phyloP scores from a whole-genome alignment of 2,888 invertebrate genomes.

The Microctonus hyperodae region DNA sequence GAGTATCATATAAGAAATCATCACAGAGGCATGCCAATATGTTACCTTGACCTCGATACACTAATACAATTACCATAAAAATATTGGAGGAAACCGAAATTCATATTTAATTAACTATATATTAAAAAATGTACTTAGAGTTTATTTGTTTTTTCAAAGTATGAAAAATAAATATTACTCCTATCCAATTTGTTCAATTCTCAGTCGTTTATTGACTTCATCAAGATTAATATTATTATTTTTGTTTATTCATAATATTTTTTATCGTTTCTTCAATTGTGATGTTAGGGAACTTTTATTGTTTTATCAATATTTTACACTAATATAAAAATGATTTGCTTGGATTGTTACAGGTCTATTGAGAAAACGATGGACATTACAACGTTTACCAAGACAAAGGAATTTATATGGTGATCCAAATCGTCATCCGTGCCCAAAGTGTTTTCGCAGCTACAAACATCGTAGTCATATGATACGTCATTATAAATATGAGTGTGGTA shows the following conservation, averaged over 20 bases:
- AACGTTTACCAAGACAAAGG: not conserved
- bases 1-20: conserved; percentile 44
- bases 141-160: not conserved
- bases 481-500: conserved; percentile 63
- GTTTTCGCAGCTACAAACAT: conserved; percentile 65
- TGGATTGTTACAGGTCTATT: conserved; percentile 19
- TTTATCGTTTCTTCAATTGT: not conserved
- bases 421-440: conserved; percentile 25
- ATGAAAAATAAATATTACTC: not conserved
- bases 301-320: not conserved
- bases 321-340: conserved; percentile 1
- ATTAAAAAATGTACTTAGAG: not conserved
- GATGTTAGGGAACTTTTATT: not conserved
- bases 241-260: not conserved
- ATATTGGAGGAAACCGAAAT: not conserved
- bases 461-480: conserved; percentile 70
- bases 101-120: not conserved
- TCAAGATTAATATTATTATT: not conserved
- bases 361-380: not conserved
- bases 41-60: conserved; percentile 26
- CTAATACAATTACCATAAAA: not conserved
- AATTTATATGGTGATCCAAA: conserved; percentile 4
- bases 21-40: conserved; percentile 35
- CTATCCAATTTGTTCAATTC: not conserved
- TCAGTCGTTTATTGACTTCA: not conserved